Evolutionary conservation across 2,797 vertebrate species (phyloP).

Genomic region (Poecile montanus): DNA sequence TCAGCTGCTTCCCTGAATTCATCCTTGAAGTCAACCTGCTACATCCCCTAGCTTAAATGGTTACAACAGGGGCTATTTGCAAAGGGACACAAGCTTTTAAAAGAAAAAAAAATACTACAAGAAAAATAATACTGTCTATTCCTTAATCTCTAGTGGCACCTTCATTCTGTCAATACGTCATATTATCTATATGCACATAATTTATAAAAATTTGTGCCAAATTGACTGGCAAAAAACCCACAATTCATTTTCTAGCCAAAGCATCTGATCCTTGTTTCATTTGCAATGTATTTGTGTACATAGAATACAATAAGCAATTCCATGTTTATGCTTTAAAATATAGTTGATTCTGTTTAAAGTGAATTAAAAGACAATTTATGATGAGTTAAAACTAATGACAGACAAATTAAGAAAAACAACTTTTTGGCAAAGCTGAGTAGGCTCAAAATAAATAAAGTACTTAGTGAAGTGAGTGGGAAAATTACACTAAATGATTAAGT

Average conservation of each 20-base stretch:
- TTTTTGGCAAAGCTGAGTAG: background rate
- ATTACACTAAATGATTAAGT: slow-evolving; percentile 43
- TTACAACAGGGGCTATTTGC: background rate
- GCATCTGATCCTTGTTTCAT: background rate
- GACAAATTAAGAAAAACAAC: background rate
- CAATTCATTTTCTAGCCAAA: background rate
- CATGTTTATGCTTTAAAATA: slow-evolving; percentile 23
- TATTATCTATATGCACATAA: slow-evolving; percentile 1
- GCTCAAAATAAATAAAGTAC: slow-evolving; percentile 36
- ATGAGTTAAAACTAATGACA: background rate
- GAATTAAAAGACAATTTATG: background rate
- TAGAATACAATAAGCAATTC: slow-evolving; percentile 21
- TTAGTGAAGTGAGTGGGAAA: slow-evolving; percentile 20
- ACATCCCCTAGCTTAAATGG: background rate
- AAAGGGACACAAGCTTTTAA: background rate
- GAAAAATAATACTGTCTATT: background rate
- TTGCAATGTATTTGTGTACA: slow-evolving; percentile 9
- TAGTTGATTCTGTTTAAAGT: slow-evolving; percentile 19
- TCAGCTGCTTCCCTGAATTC: background rate
- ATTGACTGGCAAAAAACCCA: background rate
- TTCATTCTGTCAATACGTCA: background rate
- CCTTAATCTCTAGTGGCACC: background rate
- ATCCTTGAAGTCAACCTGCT: background rate
- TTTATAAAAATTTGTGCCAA: background rate
- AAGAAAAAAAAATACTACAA: background rate